Base-by-base conservation (phyloP, 2,113 vertebrate genomes). In the Anoplopoma fimbria region DNA sequence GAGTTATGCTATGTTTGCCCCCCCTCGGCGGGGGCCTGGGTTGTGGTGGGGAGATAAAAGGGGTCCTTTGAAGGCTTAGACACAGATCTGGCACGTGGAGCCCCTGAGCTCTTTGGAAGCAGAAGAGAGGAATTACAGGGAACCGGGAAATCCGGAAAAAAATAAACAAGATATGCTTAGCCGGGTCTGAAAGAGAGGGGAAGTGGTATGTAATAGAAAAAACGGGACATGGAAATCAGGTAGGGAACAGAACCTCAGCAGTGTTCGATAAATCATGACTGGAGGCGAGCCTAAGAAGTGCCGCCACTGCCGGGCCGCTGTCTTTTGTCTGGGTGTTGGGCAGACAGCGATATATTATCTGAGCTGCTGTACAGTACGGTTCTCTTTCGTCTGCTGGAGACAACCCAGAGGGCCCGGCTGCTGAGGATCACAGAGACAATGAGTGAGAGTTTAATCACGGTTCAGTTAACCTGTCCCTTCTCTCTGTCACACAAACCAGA, bases 41-140 rank as follows among this genome's bases (percentile, higher is more conserved):
- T 92, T 64, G 82, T 74, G 83, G 69, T 63, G 73, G 79, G 67
- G 86, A 90, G 88, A 89, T 91, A 93, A 94, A 95, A 90, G 90
- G 84, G 83, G 85, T 70, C 78, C 90, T 94, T 95, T 90, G 91
- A 95, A 69, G 91, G 83, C 91, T 88, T 84, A 84, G 92, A 92
- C 88, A 75, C 70, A 91, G 89, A 92, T 93, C 88, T 91, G 81
- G 85, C 83, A 94, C 92, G 86, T 89, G 78, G 88, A 90, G 91
- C 85, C 93, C 94, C 45, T 65, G 71, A 95, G 93, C 91, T 87
- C 85, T 93, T 91, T 95, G 92, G 92, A 96, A 90, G 72, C 71
- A 96, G 90, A 96, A 94, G 63, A 93, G 91, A 96, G 89, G 73
- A 87, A 92, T 67, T 92, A 85, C 64, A 91, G 88, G 93, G 79